Evolutionary conservation across 2,888 invertebrate genomes (phyloP), one percentile per base, ranked within the genome.

Genomic region (Pogonocherus hispidulus): DNA sequence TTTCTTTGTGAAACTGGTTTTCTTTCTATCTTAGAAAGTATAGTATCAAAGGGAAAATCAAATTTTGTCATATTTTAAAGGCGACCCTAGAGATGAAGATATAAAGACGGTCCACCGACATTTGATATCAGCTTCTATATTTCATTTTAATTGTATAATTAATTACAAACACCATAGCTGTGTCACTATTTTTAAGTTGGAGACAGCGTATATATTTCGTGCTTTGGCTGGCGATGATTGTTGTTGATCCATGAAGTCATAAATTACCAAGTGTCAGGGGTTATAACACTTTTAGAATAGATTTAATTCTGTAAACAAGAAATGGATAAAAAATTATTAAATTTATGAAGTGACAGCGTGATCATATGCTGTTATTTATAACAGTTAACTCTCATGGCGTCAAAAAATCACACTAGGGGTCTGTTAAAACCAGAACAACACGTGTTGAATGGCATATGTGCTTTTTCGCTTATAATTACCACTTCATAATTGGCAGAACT

Each of bases 361-460:
- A 8, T 32, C 32, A 32, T 9, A 6, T 32, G 32, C 8, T 32
- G 11, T n/a, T n/a, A n/a, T n/a, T n/a, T n/a, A n/a, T n/a, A 32
- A 11, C 37, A 11, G 6, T 14, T 23, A 51, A 51, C 51, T 52
- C 9, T 32, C 41, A 52, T 52, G 27, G 52, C 32, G 27, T 32
- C 27, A 52, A 20, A 18, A 55, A 55, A 55, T 55, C 55, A 35
- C 55, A 32, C 46, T 18, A 49, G 62, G 37, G 62, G 62, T 49
- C 62, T 41, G 19, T 41, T 56, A 44, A 37, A 37, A 56, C 62
- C 51, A 51, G 23, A 49, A 62, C 37, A 35, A 62, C 62, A 62
- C 51, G 62, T 62, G 62, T 62, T 62, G 49, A 19, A 37, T 9
- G 37, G 51, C 62, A 62, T 27, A 62, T 62, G 62, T 27, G 19